Percentiles rank a stretch among this genome's conserved stretches.
Evolutionary conservation across 2,797 vertebrate species (phyloP).

Genomic region (Eulemur rubriventer): DNA sequence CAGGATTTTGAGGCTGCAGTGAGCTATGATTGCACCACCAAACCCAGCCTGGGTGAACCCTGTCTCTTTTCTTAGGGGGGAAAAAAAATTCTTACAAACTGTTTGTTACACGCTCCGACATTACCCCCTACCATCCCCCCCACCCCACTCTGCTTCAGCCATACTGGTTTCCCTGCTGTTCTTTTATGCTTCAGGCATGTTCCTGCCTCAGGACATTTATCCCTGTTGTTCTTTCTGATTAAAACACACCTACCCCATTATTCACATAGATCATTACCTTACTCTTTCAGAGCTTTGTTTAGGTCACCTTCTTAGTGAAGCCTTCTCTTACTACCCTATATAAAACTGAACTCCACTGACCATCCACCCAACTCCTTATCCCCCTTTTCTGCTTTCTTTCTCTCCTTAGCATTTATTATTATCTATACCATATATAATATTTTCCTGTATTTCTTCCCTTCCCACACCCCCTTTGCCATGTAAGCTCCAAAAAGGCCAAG

Average conservation of each 20-base stretch:
- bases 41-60: background rate
- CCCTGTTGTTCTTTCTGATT: background rate
- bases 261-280: background rate
- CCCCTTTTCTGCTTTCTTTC: background rate
- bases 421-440: background rate
- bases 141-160: background rate
- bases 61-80: background rate
- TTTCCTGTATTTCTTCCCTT: background rate
- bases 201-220: background rate
- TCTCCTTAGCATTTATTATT: background rate
- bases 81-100: background rate
- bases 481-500: background rate
- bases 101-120: background rate
- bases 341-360: background rate
- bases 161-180: background rate
- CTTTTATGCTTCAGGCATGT: background rate
- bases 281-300: background rate
- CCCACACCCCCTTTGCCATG: background rate
- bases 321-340: background rate
- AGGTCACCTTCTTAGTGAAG: background rate
- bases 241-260: background rate
- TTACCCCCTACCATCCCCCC: background rate
- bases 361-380: background rate
- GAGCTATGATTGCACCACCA: background rate
- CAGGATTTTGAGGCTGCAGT: background rate